Base-by-base conservation (phyloP, 1,140 invertebrate genomes). In the Bombus cullumanus region DNA sequence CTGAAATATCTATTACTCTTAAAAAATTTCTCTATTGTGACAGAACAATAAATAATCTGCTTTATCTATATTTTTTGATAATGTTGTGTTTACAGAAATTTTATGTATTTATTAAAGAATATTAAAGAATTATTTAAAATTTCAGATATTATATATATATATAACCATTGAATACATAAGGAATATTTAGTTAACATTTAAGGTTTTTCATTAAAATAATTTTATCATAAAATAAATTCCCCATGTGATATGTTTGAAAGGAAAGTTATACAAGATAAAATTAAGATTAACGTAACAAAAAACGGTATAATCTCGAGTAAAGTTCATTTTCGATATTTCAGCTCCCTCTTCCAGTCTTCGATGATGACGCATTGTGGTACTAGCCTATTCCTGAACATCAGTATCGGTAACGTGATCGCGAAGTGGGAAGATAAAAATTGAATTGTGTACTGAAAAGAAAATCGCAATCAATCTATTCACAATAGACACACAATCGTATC, bases 351-450 rank as follows among this genome's bases (percentile, higher is more conserved):
- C 15, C 73, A 53, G n/a, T 8, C 31, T 3, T 28, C 9, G 4
- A n/a, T 9, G 34, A 62, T 39, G 34, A 62, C 37, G 37, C 28
- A 62, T 15, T 53, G 47, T 53, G 47, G 47, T 53, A 53, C 47
- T 62, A 62, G 57, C 53, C n/a, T 59, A 28, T 34, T 77, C 34
- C 43, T 5, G 12, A 3, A 57, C 37, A 39, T 12, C 22, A 22
- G 34, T 57, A 77, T 62, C 75, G 53, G 28, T 37, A 77, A 39
- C 57, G 57, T 62, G 13, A 62, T 62, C 41, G 5, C 13, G 3
- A 28, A 76, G 12, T 37, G 74, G 74, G n/a, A 59, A 37, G n/a
- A 76, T 76, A 76, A 37, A 62, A 57, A 37, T 8, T 75, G 9
- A 13, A 34, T 74, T 53, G 31, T 75, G n/a, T 25, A 25, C 0